Evolutionary conservation across 2,113 vertebrate species (phyloP).

Genomic region (rat (Rattus norvegicus)): DNA sequence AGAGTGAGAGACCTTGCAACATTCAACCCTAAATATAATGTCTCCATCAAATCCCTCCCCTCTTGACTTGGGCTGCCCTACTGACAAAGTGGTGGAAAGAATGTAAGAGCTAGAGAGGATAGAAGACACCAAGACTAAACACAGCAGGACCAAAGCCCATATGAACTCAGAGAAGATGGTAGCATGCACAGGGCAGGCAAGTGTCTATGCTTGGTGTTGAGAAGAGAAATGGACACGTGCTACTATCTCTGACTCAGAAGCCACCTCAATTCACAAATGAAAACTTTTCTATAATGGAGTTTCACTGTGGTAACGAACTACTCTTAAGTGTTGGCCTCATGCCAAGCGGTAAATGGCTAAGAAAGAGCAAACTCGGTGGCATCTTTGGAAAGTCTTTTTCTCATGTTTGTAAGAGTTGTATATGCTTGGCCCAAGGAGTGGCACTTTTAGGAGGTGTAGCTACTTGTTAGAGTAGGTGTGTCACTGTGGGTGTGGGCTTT

Average conservation of each 20-base stretch:
- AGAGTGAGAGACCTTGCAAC: background rate
- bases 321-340: background rate
- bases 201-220: background rate
- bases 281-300: background rate
- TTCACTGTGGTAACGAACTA: background rate
- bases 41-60: background rate
- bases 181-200: background rate
- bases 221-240: background rate
- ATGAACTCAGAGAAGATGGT: background rate
- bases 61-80: background rate
- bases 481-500: too few species aligned
- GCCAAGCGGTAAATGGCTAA: fast-evolving
- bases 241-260: background rate
- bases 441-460: too few species aligned
- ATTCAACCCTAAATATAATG: background rate
- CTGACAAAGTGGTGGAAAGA: background rate
- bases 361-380: background rate
- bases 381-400: background rate
- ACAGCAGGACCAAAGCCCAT: background rate
- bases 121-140: background rate
- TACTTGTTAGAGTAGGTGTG: too few species aligned
- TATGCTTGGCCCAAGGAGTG: too few species aligned
- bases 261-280: background rate
- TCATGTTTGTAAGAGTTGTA: background rate
- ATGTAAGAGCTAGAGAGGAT: background rate